A percentile compares a stretch with the other conserved stretches of the same genome.
phyloP scores from a whole-genome alignment of 2,797 vertebrate genomes.

The Tamandua tetradactyla region DNA sequence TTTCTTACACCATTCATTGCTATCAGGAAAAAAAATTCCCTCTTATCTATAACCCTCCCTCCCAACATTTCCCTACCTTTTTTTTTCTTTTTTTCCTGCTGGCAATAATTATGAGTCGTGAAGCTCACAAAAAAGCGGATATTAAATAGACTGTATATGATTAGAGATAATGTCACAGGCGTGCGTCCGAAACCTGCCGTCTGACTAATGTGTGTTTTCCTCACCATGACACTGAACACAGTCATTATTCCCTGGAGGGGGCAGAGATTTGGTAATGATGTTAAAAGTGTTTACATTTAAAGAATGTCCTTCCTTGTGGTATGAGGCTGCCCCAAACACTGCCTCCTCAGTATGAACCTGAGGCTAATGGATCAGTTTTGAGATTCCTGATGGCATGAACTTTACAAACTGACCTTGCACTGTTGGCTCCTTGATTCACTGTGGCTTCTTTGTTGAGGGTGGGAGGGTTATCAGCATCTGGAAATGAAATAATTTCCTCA shows the following conservation, averaged over 20 bases:
- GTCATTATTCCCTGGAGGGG: slow-evolving; percentile 76
- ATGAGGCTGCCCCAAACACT: not conserved
- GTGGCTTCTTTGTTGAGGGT: slow-evolving; percentile 29
- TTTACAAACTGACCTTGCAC: slow-evolving; percentile 19
- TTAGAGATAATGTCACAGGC: slow-evolving; percentile 84
- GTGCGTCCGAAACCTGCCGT: slow-evolving; percentile 75
- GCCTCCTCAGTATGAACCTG: not conserved
- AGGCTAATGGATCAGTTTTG: slow-evolving; percentile 40
- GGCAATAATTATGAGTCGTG: slow-evolving; percentile 84
- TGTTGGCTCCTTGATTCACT: not conserved
- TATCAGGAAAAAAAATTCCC: slow-evolving; percentile 69
- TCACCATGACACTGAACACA: slow-evolving; percentile 79
- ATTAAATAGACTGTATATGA: slow-evolving; percentile 85
- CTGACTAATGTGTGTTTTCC: slow-evolving; percentile 83
- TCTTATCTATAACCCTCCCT: slow-evolving; percentile 41
- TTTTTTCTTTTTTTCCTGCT: slow-evolving; percentile 70
- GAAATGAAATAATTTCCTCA: not conserved
- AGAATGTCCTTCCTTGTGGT: slow-evolving; percentile 41
- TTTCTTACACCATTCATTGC: slow-evolving; percentile 72
- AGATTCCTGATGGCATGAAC: slow-evolving; percentile 39
- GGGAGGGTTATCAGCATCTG: not conserved
- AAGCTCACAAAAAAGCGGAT: slow-evolving; percentile 81
- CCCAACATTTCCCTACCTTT: slow-evolving; percentile 59
- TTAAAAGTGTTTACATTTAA: slow-evolving; percentile 30
- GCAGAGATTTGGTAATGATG: slow-evolving; percentile 52